phyloP scores from a whole-genome alignment of 2,888 invertebrate species.

The Orthonychiurus folsomi region DNA sequence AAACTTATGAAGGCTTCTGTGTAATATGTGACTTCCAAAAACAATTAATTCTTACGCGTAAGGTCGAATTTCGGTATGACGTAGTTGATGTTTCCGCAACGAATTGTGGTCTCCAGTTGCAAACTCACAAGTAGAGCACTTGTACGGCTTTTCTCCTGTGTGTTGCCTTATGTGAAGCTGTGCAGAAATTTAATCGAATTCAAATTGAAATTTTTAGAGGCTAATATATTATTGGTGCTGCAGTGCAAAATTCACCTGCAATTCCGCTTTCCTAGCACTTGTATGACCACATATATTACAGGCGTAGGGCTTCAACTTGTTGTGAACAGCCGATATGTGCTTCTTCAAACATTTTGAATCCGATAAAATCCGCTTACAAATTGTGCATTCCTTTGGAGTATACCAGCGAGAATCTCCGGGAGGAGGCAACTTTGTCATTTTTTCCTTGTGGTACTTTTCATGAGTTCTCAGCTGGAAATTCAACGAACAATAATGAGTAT shows the following conservation, averaged over 20 bases:
- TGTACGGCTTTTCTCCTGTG: slow-evolving; percentile 67
- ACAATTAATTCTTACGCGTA: slow-evolving; percentile 54
- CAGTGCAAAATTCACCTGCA: too few relatives aligned
- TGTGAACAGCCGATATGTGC: slow-evolving; percentile 63
- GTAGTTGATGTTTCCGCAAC: slow-evolving; percentile 50
- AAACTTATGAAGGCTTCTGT: too few relatives aligned
- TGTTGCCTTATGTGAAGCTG: slow-evolving; percentile 63
- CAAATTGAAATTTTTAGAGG: slow-evolving; percentile 7
- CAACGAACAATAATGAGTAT: slow-evolving; percentile 4
- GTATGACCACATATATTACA: slow-evolving; percentile 67
- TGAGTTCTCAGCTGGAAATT: slow-evolving; percentile 30
- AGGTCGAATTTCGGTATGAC: slow-evolving; percentile 54
- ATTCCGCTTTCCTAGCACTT: slow-evolving; percentile 57
- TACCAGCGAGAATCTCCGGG: slow-evolving; percentile 46
- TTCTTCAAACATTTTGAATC: slow-evolving; percentile 59
- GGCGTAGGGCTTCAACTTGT: slow-evolving; percentile 61
- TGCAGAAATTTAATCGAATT: slow-evolving; percentile 27
- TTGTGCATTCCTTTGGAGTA: slow-evolving; percentile 57
- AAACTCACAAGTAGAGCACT: slow-evolving; percentile 60
- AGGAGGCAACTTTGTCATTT: slow-evolving; percentile 36
- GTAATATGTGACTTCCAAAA: too few relatives aligned
- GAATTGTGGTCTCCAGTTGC: slow-evolving; percentile 66
- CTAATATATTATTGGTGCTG: too few relatives aligned
- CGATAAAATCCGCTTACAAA: slow-evolving; percentile 59
- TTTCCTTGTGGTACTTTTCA: slow-evolving; percentile 37